Percentiles rank a stretch among this genome's conserved stretches.
Evolutionary conservation across 2,888 invertebrate genomes (phyloP).

Genomic region (Cerastis leucographa): DNA sequence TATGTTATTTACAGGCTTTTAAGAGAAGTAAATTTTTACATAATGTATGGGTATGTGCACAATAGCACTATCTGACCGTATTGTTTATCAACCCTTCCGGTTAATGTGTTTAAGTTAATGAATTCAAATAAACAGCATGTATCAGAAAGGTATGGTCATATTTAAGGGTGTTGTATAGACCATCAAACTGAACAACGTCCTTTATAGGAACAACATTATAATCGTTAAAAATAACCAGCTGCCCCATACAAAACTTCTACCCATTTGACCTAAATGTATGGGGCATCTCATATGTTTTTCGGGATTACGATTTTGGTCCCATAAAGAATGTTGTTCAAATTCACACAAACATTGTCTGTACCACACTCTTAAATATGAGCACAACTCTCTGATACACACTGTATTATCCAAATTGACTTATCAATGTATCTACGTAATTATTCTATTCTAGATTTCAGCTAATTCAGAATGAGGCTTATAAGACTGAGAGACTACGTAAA

Average conservation of each 20-base stretch:
- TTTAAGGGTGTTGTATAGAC: not conserved
- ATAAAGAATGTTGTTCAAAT: not conserved
- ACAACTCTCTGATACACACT: not conserved
- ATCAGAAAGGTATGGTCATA: not conserved
- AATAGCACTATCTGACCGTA: conserved; percentile 81
- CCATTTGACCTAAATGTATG: not conserved
- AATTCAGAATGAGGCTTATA: conserved; percentile 85
- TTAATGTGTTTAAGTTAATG: conserved; percentile 59
- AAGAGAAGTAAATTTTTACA: conserved; percentile 78
- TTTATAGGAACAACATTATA: not conserved
- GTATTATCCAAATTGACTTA: conserved; percentile 60
- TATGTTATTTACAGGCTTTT: conserved; percentile 83
- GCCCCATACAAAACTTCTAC: not conserved
- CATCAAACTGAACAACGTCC: not conserved
- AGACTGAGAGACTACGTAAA: conserved; percentile 89
- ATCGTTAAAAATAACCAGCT: not conserved
- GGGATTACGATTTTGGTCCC: not conserved
- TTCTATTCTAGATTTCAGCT: conserved; percentile 78
- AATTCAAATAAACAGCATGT: conserved; percentile 41
- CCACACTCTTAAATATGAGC: not conserved
- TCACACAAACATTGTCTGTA: not conserved
- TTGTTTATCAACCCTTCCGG: conserved; percentile 66
- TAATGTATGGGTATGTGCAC: conserved; percentile 74
- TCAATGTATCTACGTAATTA: conserved; percentile 69
- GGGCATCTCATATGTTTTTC: not conserved